phyloP scores from a whole-genome alignment of 2,888 invertebrate species.

The Ischnura elegans region DNA sequence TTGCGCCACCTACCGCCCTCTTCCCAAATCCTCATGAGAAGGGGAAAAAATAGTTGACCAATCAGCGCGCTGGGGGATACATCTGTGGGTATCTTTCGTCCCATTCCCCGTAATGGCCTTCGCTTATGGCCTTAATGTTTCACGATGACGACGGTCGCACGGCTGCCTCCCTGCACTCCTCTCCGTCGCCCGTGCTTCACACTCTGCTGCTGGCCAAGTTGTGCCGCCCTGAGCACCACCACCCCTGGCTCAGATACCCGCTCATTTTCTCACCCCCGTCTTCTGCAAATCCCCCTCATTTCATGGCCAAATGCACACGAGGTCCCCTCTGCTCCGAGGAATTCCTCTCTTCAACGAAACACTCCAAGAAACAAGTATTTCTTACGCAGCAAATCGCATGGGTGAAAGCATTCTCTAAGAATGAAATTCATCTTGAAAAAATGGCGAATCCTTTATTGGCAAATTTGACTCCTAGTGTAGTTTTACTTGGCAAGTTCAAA shows the following conservation, averaged over 20 bases:
- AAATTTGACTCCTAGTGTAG: too few species aligned
- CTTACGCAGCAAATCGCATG: too few species aligned
- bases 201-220: not conserved
- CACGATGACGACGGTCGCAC: constrained; percentile 39
- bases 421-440: too few species aligned
- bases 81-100: constrained; percentile 52
- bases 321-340: too few species aligned
- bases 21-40: not conserved
- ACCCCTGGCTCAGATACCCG: too few species aligned
- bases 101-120: constrained; percentile 62
- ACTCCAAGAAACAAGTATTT: too few species aligned
- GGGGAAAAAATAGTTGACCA: constrained; percentile 54
- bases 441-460: too few species aligned
- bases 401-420: too few species aligned
- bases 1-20: not conserved
- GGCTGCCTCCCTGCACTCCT: not conserved
- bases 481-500: too few species aligned
- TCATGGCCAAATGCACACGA: too few species aligned
- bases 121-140: constrained; percentile 61
- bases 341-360: too few species aligned
- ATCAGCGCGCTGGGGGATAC: constrained; percentile 59
- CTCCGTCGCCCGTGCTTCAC: not conserved
- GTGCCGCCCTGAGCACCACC: too few species aligned
- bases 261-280: not conserved
- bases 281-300: not conserved